A percentile compares a stretch with the other conserved stretches of the same genome.
These are phyloP conservation scores for Lepus americanus DNA, from an alignment of 2,113 vertebrate species.

Conservation along the genomic window DNA sequence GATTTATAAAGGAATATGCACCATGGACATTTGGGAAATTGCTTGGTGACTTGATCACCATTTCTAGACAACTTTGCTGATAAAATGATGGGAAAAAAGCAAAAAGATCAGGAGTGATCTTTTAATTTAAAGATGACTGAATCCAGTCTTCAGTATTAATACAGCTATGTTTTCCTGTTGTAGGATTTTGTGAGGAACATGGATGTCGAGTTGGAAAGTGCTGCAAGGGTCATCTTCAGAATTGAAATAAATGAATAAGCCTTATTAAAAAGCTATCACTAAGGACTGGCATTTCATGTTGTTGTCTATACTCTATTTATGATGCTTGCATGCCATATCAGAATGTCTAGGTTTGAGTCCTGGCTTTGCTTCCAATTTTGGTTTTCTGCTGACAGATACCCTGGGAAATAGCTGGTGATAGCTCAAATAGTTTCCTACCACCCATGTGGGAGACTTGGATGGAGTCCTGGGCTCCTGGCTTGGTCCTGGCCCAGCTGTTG, in stretches of 20 bases:
- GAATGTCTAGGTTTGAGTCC: too few species aligned
- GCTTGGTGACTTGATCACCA: background rate
- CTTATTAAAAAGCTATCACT: background rate
- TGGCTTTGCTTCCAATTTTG: too few species aligned
- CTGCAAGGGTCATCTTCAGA: background rate
- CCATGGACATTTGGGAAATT: background rate
- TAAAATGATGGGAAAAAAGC: background rate
- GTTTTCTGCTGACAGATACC: too few species aligned
- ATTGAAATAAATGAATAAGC: background rate
- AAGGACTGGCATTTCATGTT: too few species aligned
- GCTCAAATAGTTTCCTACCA: too few species aligned
- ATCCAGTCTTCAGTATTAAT: background rate
- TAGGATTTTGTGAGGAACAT: background rate
- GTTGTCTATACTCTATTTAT: too few species aligned
- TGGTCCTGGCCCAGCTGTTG: too few species aligned
- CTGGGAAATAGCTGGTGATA: too few species aligned
- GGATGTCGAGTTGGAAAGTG: background rate
- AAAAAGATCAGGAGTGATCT: background rate
- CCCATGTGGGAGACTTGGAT: too few species aligned
- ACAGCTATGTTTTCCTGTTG: background rate
- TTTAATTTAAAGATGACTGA: conserved; percentile 17
- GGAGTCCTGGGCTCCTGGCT: too few species aligned
- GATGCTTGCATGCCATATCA: too few species aligned
- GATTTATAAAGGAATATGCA: background rate
- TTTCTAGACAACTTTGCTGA: background rate